A percentile compares a stretch with the other conserved stretches of the same genome.
Evolutionary conservation across 1,140 invertebrate genomes (phyloP).

Genomic region (Drosophila auraria): DNA sequence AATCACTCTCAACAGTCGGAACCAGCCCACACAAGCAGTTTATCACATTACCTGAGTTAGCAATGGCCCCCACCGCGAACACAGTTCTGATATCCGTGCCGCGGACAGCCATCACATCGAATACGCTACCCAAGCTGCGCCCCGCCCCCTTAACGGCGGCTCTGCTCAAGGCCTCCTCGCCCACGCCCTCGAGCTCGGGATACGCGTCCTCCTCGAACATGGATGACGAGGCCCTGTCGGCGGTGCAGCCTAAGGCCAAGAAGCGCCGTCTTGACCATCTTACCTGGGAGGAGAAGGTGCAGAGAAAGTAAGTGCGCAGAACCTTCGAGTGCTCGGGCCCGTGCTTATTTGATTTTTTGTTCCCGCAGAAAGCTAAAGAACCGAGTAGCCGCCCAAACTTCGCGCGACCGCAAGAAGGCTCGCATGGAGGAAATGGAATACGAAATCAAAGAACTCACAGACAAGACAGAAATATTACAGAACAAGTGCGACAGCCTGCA

Average conservation of each 20-base stretch:
- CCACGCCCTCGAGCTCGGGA: conserved; percentile 74
- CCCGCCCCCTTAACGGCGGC: conserved; percentile 85
- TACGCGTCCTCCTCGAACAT: conserved; percentile 59
- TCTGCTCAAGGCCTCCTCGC: conserved; percentile 80
- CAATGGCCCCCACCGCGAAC: conserved; percentile 60
- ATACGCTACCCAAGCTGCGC: conserved; percentile 86
- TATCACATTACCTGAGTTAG: conserved; percentile 11
- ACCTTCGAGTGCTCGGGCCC: no score
- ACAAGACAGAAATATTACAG: conserved; percentile 88
- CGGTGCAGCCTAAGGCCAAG: conserved; percentile 85
- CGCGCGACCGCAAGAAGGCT: conserved; percentile 97
- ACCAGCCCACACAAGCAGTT: conserved; percentile 25
- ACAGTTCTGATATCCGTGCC: conserved; percentile 84
- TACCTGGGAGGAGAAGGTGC: conserved; percentile 93
- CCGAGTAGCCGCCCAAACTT: conserved; percentile 98
- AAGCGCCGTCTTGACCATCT: conserved; percentile 92
- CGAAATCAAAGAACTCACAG: conserved; percentile 88
- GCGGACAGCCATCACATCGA: conserved; percentile 76
- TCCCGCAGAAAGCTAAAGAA: conserved; percentile 96
- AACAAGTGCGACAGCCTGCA: conserved; percentile 89
- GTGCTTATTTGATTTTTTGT: background rate
- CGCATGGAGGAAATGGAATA: conserved; percentile 95
- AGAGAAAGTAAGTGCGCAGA: conserved; percentile 90
- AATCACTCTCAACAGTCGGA: conserved; percentile 10
- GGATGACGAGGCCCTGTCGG: conserved; percentile 49